Percentiles rank a stretch among this genome's conserved stretches.
phyloP scores from a whole-genome alignment of 1,140 invertebrate genomes.

The Formica exsecta region DNA sequence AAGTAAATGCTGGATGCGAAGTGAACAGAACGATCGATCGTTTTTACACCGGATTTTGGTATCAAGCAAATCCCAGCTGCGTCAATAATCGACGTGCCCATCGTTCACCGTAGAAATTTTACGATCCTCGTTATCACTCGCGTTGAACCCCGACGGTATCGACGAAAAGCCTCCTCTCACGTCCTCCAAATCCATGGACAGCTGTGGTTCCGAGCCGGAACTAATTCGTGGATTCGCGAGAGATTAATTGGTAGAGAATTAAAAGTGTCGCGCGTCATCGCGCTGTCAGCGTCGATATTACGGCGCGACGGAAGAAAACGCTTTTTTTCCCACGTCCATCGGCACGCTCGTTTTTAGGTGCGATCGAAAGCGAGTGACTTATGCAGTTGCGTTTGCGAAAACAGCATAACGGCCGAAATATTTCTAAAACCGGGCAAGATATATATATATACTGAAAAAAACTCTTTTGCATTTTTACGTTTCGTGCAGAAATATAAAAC shows the following conservation, averaged over 20 bases:
- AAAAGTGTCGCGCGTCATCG: conserved; percentile 35
- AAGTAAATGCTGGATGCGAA: conserved; percentile 38
- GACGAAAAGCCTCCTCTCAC: conserved; percentile 42
- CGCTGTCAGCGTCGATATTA: conserved; percentile 43
- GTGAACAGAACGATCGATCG: conserved; percentile 40
- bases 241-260: conserved; percentile 60
- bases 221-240: conserved; percentile 50
- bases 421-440: neutral
- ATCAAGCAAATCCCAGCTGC: conserved; percentile 55
- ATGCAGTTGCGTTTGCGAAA: neutral
- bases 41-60: conserved; percentile 54
- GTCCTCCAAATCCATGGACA: conserved; percentile 5
- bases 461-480: neutral
- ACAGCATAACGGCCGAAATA: neutral
- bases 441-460: neutral
- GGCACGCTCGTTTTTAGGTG: neutral
- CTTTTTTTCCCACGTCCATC: neutral
- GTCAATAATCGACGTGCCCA: conserved; percentile 56
- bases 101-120: conserved; percentile 61
- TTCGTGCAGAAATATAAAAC: conserved; percentile 3
- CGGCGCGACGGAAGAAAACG: conserved; percentile 11
- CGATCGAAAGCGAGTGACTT: neutral
- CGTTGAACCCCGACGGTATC: conserved; percentile 23
- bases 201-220: conserved; percentile 40
- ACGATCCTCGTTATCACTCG: conserved; percentile 61